Base-by-base conservation (phyloP, 2,888 invertebrate genomes). In the Rhagophthalmus giganteus region DNA sequence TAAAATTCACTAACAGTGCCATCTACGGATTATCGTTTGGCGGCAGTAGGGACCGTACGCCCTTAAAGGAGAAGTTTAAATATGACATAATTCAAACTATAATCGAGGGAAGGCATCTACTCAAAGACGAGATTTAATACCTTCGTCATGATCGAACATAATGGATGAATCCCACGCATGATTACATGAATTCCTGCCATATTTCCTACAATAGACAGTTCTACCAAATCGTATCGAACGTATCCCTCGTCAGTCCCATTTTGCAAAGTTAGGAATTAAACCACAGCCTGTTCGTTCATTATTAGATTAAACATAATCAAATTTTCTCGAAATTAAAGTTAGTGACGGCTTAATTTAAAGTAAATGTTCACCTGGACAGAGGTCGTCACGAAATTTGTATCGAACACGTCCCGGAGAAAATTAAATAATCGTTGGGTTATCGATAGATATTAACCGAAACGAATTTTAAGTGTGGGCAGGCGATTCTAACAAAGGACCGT, bases 281-380 rank as follows among this genome's bases (percentile, higher is more conserved):
- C 16, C 39, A 15, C 15, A 12, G 12, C 5, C 27, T 9, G 12
- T 25, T 9, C 25, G 12, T 26, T 25, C 25, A 11, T 10, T 16
- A 39, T 39, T 28, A 39, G 28, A 39, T 39, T 39, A 39, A 28
- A 28, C 28, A 28, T 28, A 16, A 3, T 14, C 39, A 16, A 8
- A 9, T 39, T 39, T 16, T 11, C 27, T 14, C 35, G 13, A 9
- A 34, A 20, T 7, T 24, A n/a, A 11, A 34, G 6, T 15, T 35
- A 12, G 24, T 12, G 13, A 12, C 25, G n/a, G 5, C 8, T 34
- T 20, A 9, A 5, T 5, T 9, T 10, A 20, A 20, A 34, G 24
- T 7, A 34, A 20, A 16, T 20, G 6, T 3, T 6, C 1, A 1
- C 12, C 6, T 10, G 9, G 9, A 26, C 2, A n/a, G n/a, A n/a